Conservation (phyloP, 2,113 vertebrate genomes). For the Oncorhynchus clarkii region DNA sequence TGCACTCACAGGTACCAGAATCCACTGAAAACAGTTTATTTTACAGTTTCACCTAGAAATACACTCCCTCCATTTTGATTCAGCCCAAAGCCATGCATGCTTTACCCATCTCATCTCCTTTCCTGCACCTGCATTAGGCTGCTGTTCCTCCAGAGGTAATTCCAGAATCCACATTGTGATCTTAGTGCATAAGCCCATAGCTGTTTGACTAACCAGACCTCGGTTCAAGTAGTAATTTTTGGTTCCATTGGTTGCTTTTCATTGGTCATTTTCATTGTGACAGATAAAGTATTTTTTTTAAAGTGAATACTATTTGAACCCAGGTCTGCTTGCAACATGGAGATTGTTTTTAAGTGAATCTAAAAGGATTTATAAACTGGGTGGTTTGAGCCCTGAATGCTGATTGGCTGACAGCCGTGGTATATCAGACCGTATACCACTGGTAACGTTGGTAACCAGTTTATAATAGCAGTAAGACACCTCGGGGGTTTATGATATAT, state of each 20-base stretch:
- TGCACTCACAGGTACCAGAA: constrained; percentile 56
- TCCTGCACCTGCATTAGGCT: neutral
- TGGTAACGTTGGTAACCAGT: too few species aligned
- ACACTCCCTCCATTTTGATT: neutral
- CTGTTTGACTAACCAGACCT: neutral
- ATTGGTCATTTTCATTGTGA: too few species aligned
- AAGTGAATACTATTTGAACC: too few species aligned
- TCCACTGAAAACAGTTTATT: neutral
- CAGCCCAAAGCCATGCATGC: neutral
- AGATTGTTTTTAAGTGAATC: constrained; percentile 21
- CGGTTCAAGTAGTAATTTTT: neutral
- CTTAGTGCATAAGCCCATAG: neutral
- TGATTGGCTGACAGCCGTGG: too few species aligned
- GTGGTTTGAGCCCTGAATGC: too few species aligned
- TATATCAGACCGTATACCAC: too few species aligned
- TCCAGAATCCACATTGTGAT: neutral
- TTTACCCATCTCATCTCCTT: neutral
- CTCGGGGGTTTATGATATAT: too few species aligned
- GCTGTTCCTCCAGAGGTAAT: neutral
- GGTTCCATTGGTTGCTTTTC: too few species aligned
- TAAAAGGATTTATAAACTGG: constrained; percentile 1
- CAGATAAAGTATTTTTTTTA: too few species aligned
- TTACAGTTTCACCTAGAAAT: neutral
- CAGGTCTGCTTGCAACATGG: neutral
- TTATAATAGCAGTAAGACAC: too few species aligned